Evolutionary conservation across 2,888 invertebrate genomes (phyloP).

Genomic region (Busseola fusca): DNA sequence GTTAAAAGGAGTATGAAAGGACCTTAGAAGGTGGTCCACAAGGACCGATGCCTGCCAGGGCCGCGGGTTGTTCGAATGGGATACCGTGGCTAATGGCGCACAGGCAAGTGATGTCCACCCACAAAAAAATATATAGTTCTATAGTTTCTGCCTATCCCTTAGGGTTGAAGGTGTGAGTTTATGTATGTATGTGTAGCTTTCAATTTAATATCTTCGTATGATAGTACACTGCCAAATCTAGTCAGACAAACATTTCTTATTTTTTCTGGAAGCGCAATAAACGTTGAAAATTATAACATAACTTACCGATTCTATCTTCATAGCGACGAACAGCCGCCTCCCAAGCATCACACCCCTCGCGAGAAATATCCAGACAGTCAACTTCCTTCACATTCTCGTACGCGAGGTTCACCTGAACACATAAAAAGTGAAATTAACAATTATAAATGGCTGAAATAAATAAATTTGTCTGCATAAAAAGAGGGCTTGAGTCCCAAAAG

Average conservation of each 20-base stretch:
- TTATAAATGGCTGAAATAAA: neutral
- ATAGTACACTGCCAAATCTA: neutral
- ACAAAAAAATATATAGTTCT: too few species aligned
- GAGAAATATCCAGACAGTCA: conserved; percentile 98
- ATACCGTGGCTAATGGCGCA: too few species aligned
- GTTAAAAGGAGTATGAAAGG: too few species aligned
- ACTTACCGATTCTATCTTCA: conserved; percentile 96
- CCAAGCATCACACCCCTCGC: conserved; percentile 99
- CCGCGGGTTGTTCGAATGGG: too few species aligned
- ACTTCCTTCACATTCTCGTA: conserved; percentile 99
- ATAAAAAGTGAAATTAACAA: conserved; percentile 2
- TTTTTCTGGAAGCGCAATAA: neutral
- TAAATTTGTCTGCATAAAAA: neutral
- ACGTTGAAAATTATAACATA: neutral
- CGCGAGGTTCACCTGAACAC: conserved; percentile 93
- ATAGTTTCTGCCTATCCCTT: too few species aligned
- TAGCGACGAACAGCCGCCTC: conserved; percentile 99
- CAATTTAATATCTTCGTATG: neutral
- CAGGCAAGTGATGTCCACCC: too few species aligned
- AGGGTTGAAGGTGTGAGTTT: too few species aligned
- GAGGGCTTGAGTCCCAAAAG: neutral
- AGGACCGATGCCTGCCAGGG: too few species aligned
- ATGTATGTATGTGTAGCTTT: too few species aligned
- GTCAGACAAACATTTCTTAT: too few species aligned
- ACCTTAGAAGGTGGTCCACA: too few species aligned